Evolutionary conservation across 2,888 invertebrate species (phyloP), one percentile per base, ranked within the genome.

Genomic region (Monoplex corrugatus): DNA sequence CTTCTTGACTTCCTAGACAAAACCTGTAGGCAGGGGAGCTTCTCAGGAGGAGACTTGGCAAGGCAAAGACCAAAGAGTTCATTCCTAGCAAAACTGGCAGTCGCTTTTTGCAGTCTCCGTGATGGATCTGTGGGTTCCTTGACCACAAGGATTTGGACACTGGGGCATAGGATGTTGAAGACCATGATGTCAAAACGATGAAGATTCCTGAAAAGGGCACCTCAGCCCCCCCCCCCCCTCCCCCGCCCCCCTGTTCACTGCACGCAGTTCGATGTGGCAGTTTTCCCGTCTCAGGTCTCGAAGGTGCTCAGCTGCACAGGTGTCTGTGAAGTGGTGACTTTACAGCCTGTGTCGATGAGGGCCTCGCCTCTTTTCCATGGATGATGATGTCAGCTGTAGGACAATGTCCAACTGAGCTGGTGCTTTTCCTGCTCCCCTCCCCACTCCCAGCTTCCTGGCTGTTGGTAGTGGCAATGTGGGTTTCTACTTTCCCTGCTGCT

Each of bases 51-150:
- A n/a, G n/a, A n/a, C n/a, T n/a, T n/a, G n/a, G n/a, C n/a, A n/a
- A n/a, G n/a, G n/a, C n/a, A n/a, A n/a, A n/a, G n/a, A n/a, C n/a
- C n/a, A n/a, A n/a, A n/a, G n/a, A n/a, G n/a, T n/a, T n/a, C n/a
- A n/a, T n/a, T n/a, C n/a, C n/a, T n/a, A n/a, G n/a, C n/a, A n/a
- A n/a, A n/a, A n/a, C n/a, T n/a, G n/a, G n/a, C n/a, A n/a, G n/a
- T n/a, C n/a, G n/a, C n/a, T n/a, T n/a, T n/a, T n/a, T n/a, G n/a
- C n/a, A n/a, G n/a, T n/a, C n/a, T n/a, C n/a, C n/a, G n/a, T n/a
- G n/a, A n/a, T n/a, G n/a, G n/a, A n/a, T n/a, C n/a, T n/a, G n/a
- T 35, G 40, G 78, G 78, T 6, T 78, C 78, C 78, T 78, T 78
- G 40, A 78, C 78, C n/a, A 78, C 40, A 16, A 78, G 78, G 40